phyloP scores from a whole-genome alignment of 1,140 invertebrate species.

The Leptinotarsa texana region DNA sequence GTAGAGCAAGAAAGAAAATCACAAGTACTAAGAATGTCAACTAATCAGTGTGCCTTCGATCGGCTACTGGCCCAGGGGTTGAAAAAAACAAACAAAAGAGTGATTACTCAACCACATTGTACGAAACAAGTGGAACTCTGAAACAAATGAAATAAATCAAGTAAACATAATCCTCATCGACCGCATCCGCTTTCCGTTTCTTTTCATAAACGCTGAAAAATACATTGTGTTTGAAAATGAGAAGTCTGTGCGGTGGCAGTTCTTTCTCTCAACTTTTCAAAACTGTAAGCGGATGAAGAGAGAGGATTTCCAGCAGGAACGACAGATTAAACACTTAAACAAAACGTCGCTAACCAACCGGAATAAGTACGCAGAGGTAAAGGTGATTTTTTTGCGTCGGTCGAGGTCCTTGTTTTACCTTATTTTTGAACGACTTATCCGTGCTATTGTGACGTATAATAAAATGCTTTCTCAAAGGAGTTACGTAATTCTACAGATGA shows the following conservation, averaged over 20 bases:
- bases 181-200: background rate
- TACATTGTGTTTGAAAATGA: background rate
- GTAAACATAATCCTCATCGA: background rate
- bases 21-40: background rate
- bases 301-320: background rate
- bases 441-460: background rate
- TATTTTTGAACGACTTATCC: background rate
- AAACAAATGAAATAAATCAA: constrained; percentile 7
- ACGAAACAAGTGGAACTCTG: background rate
- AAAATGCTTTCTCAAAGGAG: background rate
- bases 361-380: background rate
- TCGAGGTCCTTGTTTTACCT: background rate
- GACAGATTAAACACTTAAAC: constrained; percentile 1
- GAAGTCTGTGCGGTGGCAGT: background rate
- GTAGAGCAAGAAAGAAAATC: no score
- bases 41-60: background rate
- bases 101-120: background rate
- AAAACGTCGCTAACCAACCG: background rate
- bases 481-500: background rate
- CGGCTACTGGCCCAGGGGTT: background rate
- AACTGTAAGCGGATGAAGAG: background rate
- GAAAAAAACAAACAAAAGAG: background rate
- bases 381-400: background rate
- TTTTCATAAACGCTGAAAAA: background rate
- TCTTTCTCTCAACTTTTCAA: background rate